Conservation (phyloP, 2,113 vertebrate genomes). For the Ellobius talpinus region DNA sequence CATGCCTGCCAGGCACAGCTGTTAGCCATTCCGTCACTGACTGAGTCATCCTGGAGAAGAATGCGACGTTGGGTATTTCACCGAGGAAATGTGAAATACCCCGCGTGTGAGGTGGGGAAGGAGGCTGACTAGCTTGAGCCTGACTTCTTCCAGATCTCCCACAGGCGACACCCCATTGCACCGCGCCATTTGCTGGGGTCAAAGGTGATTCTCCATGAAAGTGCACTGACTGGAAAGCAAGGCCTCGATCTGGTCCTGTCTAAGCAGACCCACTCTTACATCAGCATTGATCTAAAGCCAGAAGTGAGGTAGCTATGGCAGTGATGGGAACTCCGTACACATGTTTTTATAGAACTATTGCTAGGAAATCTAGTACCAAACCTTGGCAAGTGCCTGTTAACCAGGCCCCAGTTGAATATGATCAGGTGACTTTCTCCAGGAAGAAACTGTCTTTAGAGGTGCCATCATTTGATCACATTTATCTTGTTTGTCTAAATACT, state of each 20-base stretch:
- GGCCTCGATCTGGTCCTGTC: not conserved
- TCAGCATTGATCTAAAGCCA: not conserved
- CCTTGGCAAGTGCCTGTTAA: not conserved
- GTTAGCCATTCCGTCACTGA: not conserved
- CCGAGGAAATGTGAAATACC: not conserved
- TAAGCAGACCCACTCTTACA: not conserved
- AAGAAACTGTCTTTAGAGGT: constrained; percentile 33
- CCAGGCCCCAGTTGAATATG: not conserved
- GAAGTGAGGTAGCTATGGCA: not conserved
- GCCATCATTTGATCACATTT: not conserved
- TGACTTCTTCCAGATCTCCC: constrained; percentile 52
- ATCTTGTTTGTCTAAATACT: not conserved
- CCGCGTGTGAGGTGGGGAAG: not conserved
- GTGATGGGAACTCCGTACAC: not conserved
- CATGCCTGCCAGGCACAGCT: not conserved
- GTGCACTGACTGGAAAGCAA: not conserved
- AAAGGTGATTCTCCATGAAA: constrained; percentile 55
- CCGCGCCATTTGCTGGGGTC: not conserved
- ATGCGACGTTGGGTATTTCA: not conserved
- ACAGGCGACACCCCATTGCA: not conserved
- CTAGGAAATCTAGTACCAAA: not conserved
- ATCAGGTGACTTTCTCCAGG: not conserved
- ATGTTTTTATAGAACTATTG: not conserved
- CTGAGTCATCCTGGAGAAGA: not conserved
- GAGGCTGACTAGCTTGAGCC: not conserved